Evolutionary conservation across 2,113 vertebrate species (phyloP), one percentile per base, ranked within the genome.

Genomic region (Chloropsis hardwickii): DNA sequence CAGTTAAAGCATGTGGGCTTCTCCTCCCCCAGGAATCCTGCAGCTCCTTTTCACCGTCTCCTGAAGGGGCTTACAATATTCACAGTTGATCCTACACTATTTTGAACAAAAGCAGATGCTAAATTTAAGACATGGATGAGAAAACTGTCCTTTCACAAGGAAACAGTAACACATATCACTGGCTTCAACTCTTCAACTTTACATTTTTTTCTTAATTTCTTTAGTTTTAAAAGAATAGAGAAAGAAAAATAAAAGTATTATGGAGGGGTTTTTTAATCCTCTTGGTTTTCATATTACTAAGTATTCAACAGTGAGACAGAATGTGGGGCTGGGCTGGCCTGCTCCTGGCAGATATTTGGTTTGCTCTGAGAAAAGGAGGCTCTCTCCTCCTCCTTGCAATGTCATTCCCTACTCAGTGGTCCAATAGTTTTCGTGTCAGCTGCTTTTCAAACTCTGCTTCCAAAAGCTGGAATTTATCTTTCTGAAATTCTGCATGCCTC

Each of bases 351-450:
- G 60, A 44, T 87, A 86, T 90, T 97, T 97, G 62, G 90, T 57
- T 73, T n/a, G 74, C 95, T 95, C 92, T 74, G 85, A 94, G 87
- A 90, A 96, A 96, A 96, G 86, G 50, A 85, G 74, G 77, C 39
- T 16, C 70, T 88, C 16, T 66, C 35, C 33, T 78, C 47, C n/a
- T 56, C 48, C 9, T 29, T 18, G 16, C 48, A 71, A 28, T 20
- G n/a, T 33, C 57, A 74, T 50, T 93, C 65, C 27, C 12, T 37
- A 20, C 16, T 12, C 1, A 3, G 28, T 39, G 7, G 57, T 47
- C 57, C 65, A 69, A 39, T 0, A 35, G 18, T 50, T 88, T 79
- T 79, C 1, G 1, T 74, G 81, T 76, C 86, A 71, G 65, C 23
- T 58, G 29, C 45, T 85, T 78, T 57, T 79, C 51, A 66, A 83